Conservation (phyloP, 2,888 invertebrate species). For the Tinea trinotella region DNA sequence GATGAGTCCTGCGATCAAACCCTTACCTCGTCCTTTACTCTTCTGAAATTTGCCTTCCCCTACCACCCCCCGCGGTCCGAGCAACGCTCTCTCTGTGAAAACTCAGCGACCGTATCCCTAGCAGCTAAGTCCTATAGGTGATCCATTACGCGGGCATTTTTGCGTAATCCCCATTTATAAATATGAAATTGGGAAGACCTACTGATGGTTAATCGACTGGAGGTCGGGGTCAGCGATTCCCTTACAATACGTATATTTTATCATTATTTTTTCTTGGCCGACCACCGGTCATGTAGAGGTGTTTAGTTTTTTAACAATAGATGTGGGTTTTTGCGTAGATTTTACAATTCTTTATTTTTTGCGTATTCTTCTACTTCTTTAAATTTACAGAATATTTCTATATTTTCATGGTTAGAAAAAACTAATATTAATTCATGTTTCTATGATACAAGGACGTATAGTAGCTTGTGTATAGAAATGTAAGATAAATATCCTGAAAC, state of each 20-base stretch:
- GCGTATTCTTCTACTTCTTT: not conserved
- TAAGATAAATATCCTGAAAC: too few species aligned
- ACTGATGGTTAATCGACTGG: slow-evolving; percentile 70
- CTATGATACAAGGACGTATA: too few species aligned
- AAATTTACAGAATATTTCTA: not conserved
- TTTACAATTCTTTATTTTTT: not conserved
- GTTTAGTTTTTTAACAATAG: not conserved
- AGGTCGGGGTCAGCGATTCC: slow-evolving; percentile 61
- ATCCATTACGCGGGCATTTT: slow-evolving; percentile 71
- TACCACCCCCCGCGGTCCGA: slow-evolving; percentile 32
- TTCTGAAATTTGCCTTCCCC: slow-evolving; percentile 62
- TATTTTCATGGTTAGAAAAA: too few species aligned
- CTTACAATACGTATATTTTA: slow-evolving; percentile 27
- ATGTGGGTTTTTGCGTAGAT: too few species aligned
- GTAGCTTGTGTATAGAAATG: too few species aligned
- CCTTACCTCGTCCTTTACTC: slow-evolving; percentile 52
- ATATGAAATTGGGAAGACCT: slow-evolving; percentile 47
- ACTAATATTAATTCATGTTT: too few species aligned
- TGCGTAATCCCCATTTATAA: slow-evolving; percentile 72
- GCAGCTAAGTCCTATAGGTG: slow-evolving; percentile 59
- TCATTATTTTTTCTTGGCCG: not conserved
- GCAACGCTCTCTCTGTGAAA: slow-evolving; percentile 23
- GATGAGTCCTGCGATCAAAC: slow-evolving; percentile 67
- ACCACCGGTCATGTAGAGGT: not conserved
- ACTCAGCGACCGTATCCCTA: not conserved